Percentiles rank a stretch among this genome's conserved stretches.
These are phyloP conservation scores for Indicator maculatus DNA, from an alignment of 2,113 vertebrate genomes.

Conservation along the genomic window DNA sequence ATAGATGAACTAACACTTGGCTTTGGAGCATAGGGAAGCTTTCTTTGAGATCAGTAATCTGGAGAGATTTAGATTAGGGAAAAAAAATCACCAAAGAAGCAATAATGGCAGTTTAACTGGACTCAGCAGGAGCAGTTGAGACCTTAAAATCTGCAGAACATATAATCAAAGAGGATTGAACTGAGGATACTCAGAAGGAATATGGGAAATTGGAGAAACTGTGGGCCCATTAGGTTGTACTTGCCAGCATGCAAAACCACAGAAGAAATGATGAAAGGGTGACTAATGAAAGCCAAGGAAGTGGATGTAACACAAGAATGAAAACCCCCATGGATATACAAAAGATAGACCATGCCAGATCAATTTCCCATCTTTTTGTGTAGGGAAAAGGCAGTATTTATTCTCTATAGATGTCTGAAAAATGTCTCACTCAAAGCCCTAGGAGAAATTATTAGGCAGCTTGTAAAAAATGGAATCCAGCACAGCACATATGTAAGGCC, in stretches of 20 bases:
- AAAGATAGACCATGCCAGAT: neutral
- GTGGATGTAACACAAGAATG: neutral
- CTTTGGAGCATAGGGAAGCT: neutral
- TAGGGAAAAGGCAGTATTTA: neutral
- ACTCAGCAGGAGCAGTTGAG: neutral
- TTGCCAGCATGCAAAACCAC: neutral
- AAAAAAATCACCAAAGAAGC: neutral
- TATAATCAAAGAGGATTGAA: neutral
- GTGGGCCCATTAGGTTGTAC: neutral
- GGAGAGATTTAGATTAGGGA: neutral
- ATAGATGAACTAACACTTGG: neutral
- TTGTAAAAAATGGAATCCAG: neutral
- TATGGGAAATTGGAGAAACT: neutral
- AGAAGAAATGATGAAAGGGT: neutral
- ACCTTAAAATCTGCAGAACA: neutral
- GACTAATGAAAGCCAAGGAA: neutral
- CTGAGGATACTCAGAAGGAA: neutral
- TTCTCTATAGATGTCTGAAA: neutral
- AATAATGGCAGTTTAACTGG: neutral
- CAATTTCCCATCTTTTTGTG: neutral
- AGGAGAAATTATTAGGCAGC: neutral
- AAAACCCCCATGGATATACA: neutral
- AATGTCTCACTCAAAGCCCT: neutral
- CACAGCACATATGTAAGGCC: fast-evolving
- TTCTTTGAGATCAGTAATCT: neutral